Conservation (phyloP, 2,888 invertebrate species). For the Epinotia ramella region DNA sequence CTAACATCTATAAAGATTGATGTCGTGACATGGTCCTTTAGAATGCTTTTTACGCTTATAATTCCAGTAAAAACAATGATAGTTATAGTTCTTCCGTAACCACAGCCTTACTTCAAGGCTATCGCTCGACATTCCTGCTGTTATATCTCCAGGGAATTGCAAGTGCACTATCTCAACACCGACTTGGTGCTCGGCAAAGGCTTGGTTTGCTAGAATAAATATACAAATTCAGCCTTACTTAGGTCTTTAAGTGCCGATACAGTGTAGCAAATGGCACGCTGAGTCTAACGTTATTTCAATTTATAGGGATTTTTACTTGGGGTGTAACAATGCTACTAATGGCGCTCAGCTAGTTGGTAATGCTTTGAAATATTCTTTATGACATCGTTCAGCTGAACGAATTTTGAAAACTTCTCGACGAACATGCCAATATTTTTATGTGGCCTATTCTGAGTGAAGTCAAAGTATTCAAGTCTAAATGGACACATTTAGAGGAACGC, state of each 20-base stretch:
- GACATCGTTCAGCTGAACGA: too few relatives aligned
- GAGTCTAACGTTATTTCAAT: not conserved
- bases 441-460: too few relatives aligned
- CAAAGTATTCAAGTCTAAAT: too few relatives aligned
- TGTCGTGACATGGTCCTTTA: not conserved
- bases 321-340: too few relatives aligned
- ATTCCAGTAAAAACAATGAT: constrained; percentile 1
- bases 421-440: too few relatives aligned
- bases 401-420: too few relatives aligned
- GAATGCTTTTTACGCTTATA: not conserved
- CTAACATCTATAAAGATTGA: constrained; percentile 3
- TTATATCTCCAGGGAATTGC: constrained; percentile 26
- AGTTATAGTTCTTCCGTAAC: not conserved
- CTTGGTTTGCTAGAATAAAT: constrained; percentile 26
- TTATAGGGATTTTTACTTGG: not conserved
- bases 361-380: too few relatives aligned
- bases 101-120: constrained; percentile 26
- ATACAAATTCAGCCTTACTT: constrained; percentile 24
- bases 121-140: constrained; percentile 20
- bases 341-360: too few relatives aligned
- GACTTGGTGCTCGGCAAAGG: constrained; percentile 8
- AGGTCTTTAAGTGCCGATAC: constrained; percentile 13
- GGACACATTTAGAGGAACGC: too few relatives aligned
- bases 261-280: not conserved
- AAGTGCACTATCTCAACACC: constrained; percentile 26